These are phyloP conservation scores for Rambutsinella grinnellia DNA, from an alignment of 2,888 invertebrate genomes.

Conservation along the genomic window DNA sequence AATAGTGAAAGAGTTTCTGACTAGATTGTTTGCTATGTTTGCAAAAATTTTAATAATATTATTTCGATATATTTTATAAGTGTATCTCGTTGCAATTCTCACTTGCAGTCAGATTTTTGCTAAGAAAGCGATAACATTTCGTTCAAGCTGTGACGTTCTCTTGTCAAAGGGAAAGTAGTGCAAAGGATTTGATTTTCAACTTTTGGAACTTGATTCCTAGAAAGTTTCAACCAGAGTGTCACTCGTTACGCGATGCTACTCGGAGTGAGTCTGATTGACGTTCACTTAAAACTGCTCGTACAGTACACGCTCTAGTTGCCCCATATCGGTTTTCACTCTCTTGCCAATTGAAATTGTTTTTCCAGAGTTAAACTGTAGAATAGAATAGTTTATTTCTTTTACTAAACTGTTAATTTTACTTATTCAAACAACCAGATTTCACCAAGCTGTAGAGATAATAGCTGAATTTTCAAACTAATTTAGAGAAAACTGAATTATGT, in stretches of 20 bases:
- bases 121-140: neutral
- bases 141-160: neutral
- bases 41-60: neutral
- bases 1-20: neutral
- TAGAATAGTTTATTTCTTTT: too few relatives aligned
- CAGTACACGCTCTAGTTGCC: neutral
- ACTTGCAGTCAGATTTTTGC: neutral
- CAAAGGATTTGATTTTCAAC: neutral
- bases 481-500: conserved; percentile 5
- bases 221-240: neutral
- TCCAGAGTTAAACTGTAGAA: too few relatives aligned
- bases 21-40: neutral
- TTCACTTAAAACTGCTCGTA: neutral
- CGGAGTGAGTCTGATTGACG: neutral
- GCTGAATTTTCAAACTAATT: conserved; percentile 23
- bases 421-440: neutral
- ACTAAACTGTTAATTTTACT: neutral
- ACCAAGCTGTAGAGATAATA: neutral
- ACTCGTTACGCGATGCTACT: too few relatives aligned
- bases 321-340: neutral
- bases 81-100: neutral
- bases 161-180: neutral
- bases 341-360: neutral
- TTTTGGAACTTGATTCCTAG: neutral
- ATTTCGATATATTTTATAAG: neutral